Evolutionary conservation across 2,113 vertebrate species (phyloP).

Genomic region (Carassius carassius): DNA sequence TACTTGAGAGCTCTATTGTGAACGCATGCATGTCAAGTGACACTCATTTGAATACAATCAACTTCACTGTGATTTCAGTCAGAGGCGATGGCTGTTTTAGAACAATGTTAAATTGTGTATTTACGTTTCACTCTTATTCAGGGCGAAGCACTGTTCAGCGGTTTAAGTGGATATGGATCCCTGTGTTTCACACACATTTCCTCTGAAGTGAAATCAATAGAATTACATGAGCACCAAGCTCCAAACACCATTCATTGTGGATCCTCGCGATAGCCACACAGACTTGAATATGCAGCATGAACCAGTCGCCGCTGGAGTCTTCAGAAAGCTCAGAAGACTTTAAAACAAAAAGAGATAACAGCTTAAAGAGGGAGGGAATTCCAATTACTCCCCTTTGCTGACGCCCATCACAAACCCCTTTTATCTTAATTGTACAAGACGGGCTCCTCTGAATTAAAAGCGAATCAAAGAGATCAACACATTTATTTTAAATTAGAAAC

Average conservation of each 20-base stretch:
- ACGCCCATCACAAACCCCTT: conserved; percentile 51
- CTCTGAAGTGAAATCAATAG: conserved; percentile 63
- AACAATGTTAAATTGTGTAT: conserved; percentile 32
- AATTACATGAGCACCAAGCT: conserved; percentile 41
- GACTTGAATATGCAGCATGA: conserved; percentile 53
- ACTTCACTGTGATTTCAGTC: conserved; percentile 24
- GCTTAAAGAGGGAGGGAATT: conserved; percentile 49
- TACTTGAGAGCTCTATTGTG: background rate
- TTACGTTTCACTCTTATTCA: conserved; percentile 26
- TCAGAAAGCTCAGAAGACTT: conserved; percentile 63
- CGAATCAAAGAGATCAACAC: conserved; percentile 73
- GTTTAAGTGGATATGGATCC: conserved; percentile 50
- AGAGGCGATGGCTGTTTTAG: conserved; percentile 19
- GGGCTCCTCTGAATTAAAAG: conserved; percentile 69
- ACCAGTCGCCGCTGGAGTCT: conserved; percentile 53
- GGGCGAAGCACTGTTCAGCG: conserved; percentile 40
- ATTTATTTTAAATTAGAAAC: conserved; percentile 70
- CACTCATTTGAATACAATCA: conserved; percentile 35
- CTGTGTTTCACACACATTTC: conserved; percentile 47
- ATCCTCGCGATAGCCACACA: conserved; percentile 43
- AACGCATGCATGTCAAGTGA: conserved; percentile 27
- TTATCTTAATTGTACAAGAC: conserved; percentile 79
- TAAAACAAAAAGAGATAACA: conserved; percentile 62
- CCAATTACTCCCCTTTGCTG: conserved; percentile 54
- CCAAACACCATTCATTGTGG: conserved; percentile 46